Conservation (phyloP, 37 sponge, comb jelly and placozoan species). For the Tethya wilhelma region DNA sequence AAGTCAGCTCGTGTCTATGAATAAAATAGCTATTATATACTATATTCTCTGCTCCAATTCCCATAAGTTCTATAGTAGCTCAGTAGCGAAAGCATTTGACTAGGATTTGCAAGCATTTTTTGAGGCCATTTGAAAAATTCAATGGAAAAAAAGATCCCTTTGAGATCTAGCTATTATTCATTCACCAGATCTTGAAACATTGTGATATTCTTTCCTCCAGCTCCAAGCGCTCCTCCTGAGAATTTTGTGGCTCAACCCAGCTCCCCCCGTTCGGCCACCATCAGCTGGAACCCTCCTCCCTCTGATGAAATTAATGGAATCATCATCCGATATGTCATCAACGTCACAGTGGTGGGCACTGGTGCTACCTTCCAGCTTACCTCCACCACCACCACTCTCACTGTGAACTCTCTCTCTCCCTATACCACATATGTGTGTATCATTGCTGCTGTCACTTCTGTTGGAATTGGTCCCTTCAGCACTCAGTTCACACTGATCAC, state of each 20-base stretch:
- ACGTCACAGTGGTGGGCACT: conserved; percentile 1
- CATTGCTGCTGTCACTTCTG: conserved; percentile 16
- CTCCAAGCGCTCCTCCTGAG: neutral
- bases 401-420: neutral
- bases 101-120: too few relatives aligned
- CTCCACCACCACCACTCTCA: neutral
- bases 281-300: conserved; percentile 33
- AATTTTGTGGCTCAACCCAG: neutral
- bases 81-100: too few relatives aligned
- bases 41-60: too few relatives aligned
- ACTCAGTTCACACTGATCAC: neutral
- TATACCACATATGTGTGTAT: neutral
- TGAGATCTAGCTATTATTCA: too few relatives aligned
- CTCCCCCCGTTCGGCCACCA: neutral
- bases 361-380: neutral
- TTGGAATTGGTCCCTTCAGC: conserved; percentile 3
- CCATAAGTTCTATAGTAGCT: too few relatives aligned
- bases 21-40: too few relatives aligned
- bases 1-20: too few relatives aligned
- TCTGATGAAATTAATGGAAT: conserved; percentile 28
- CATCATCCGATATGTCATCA: conserved; percentile 14
- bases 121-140: too few relatives aligned
- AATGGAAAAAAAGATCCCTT: too few relatives aligned
- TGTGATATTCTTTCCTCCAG: too few relatives aligned
- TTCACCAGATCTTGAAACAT: too few relatives aligned